A percentile compares a stretch with the other conserved stretches of the same genome.
Evolutionary conservation across 2,113 vertebrate species (phyloP).

Genomic region (Gallinago jamesoni): DNA sequence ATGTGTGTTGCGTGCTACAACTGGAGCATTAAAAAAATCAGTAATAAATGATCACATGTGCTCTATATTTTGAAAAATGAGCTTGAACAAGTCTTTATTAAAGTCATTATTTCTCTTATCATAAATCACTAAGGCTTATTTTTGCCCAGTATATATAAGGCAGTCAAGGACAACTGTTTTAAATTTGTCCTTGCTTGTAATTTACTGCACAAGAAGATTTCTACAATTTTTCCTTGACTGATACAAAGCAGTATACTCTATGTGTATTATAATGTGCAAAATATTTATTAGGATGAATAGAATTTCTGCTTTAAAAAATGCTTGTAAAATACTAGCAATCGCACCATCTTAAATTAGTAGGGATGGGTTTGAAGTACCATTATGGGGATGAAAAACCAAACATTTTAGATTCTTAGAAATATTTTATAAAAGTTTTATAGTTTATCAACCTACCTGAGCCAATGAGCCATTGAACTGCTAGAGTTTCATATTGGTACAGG

Average conservation of each 20-base stretch:
- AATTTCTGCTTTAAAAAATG: background rate
- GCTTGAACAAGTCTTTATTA: slow-evolving; percentile 40
- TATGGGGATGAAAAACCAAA: background rate
- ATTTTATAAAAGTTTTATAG: background rate
- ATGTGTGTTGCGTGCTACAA: slow-evolving; percentile 4
- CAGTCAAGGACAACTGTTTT: slow-evolving; percentile 47
- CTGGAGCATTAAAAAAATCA: slow-evolving; percentile 16
- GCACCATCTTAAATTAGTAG: background rate
- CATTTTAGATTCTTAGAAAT: background rate
- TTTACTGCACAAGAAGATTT: slow-evolving; percentile 15
- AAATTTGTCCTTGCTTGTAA: slow-evolving; percentile 44
- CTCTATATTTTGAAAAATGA: slow-evolving; percentile 61
- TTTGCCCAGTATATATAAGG: slow-evolving; percentile 3
- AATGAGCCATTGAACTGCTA: background rate
- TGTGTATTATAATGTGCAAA: background rate
- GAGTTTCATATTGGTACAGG: background rate
- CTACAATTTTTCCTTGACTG: background rate
- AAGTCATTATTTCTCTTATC: slow-evolving; percentile 56
- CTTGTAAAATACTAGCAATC: background rate
- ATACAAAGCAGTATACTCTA: background rate
- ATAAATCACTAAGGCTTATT: slow-evolving; percentile 55
- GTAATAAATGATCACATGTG: slow-evolving; percentile 38
- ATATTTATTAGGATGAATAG: background rate
- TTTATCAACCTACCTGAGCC: background rate
- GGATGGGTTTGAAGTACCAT: background rate